Conservation (phyloP, 1,140 invertebrate species). For the Chlorops oryzae region DNA sequence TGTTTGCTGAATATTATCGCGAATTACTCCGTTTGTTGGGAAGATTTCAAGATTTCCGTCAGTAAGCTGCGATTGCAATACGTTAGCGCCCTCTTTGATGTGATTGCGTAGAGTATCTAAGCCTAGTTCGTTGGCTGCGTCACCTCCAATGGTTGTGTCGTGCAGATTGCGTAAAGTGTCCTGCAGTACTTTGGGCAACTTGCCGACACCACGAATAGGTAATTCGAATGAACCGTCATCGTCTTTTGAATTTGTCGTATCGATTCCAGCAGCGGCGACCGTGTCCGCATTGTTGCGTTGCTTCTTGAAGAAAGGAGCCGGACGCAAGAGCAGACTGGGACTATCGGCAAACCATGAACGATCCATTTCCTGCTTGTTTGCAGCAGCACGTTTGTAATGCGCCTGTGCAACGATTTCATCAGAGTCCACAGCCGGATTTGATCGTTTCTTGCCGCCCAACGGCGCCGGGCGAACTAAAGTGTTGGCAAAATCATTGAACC, state of each 20-base stretch:
- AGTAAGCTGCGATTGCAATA: not conserved
- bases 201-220: not conserved
- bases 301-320: constrained; percentile 10
- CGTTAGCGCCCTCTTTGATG: not conserved
- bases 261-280: too few species aligned
- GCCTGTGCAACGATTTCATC: too few species aligned
- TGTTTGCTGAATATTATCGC: not conserved
- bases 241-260: not conserved
- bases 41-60: not conserved
- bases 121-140: not conserved
- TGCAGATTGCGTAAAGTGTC: constrained; percentile 5
- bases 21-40: not conserved
- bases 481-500: constrained; percentile 39
- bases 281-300: too few species aligned
- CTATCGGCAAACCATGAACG: constrained; percentile 12
- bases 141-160: too few species aligned
- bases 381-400: not conserved
- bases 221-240: not conserved
- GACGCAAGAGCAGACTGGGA: constrained; percentile 3
- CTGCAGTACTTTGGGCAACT: not conserved
- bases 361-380: not conserved
- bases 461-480: constrained; percentile 35
- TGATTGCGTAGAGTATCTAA: not conserved
- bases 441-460: constrained; percentile 10
- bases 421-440: not conserved